These are phyloP conservation scores for Catocala sponsa DNA, from an alignment of 2,888 invertebrate genomes.

Conservation along the genomic window DNA sequence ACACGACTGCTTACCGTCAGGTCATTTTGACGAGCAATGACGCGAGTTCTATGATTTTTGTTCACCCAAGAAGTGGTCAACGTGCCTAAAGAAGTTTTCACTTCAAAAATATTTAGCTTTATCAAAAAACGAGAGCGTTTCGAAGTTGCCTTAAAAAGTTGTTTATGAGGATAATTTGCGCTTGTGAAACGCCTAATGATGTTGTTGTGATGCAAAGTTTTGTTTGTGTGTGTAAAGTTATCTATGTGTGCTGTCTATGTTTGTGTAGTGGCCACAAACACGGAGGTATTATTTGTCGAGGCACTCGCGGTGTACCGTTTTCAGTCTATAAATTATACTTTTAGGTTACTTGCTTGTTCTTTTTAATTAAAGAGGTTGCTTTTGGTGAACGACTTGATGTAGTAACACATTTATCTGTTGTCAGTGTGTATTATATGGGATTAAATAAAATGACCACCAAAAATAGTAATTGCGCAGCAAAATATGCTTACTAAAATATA, in stretches of 20 bases:
- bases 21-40: too few species aligned
- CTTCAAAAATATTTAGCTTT: slow-evolving; percentile 3
- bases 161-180: slow-evolving; percentile 8
- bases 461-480: too few species aligned
- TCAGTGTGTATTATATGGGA: too few species aligned
- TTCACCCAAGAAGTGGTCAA: too few species aligned
- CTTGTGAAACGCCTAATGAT: slow-evolving; percentile 14
- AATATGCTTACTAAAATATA: too few species aligned
- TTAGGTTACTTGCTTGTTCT: not conserved
- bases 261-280: slow-evolving; percentile 2
- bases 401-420: too few species aligned
- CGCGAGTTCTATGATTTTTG: too few species aligned
- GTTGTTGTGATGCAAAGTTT: slow-evolving; percentile 14
- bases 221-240: slow-evolving; percentile 8
- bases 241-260: slow-evolving; percentile 1
- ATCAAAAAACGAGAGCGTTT: slow-evolving; percentile 5
- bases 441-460: too few species aligned
- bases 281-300: not conserved
- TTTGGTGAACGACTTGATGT: too few species aligned
- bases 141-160: slow-evolving; percentile 7
- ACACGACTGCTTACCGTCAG: too few species aligned
- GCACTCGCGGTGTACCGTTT: slow-evolving; percentile 4
- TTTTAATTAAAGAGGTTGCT: too few species aligned
- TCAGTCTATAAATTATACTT: not conserved
- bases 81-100: too few species aligned